These are phyloP conservation scores for Phenganax stokvisi DNA, from an alignment of 92 coral and sea anemone species.

Conservation along the genomic window DNA sequence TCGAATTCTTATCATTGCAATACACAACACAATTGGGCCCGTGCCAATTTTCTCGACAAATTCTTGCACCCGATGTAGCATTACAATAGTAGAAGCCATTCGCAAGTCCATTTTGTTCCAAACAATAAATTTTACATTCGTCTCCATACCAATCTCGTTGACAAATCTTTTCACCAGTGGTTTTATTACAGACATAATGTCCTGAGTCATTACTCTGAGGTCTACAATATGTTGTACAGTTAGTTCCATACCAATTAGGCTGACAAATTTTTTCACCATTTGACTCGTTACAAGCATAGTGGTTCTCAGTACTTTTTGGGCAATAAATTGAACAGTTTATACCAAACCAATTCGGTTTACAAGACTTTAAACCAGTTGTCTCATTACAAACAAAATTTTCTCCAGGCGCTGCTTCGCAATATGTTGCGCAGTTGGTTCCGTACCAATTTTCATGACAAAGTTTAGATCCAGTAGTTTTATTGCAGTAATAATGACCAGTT, in stretches of 20 bases:
- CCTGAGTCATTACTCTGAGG: constrained; percentile 19
- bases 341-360: constrained; percentile 21
- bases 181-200: constrained; percentile 37
- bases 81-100: constrained; percentile 21
- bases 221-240: constrained; percentile 43
- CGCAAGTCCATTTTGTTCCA: constrained; percentile 34
- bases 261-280: constrained; percentile 41
- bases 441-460: neutral
- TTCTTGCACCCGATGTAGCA: constrained; percentile 24
- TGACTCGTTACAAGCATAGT: constrained; percentile 46
- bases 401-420: neutral
- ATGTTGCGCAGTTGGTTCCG: neutral
- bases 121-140: constrained; percentile 53
- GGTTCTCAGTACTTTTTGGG: constrained; percentile 16
- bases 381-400: constrained; percentile 6
- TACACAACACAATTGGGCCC: constrained; percentile 18
- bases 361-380: constrained; percentile 39
- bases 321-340: constrained; percentile 17
- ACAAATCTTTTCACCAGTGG: constrained; percentile 51
- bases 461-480: neutral
- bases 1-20: neutral
- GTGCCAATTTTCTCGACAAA: constrained; percentile 46
- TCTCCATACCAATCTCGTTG: constrained; percentile 61
- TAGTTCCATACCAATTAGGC: constrained; percentile 44
- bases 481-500: constrained; percentile 8